Conservation (phyloP, 1,140 invertebrate species). For the Lasioglossum albipes region DNA sequence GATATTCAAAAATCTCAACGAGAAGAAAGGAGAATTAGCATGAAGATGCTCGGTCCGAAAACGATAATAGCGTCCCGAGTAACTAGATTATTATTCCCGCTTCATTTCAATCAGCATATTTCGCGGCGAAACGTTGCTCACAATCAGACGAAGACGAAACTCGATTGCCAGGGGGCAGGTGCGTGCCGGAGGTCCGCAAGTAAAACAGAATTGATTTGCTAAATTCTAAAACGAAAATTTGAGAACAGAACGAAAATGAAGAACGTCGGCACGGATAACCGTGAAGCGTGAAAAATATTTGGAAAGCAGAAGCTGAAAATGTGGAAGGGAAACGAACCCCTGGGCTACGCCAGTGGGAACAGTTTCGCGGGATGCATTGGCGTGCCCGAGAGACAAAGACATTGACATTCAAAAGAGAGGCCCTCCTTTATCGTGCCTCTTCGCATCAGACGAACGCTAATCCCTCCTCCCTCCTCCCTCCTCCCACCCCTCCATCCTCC, state of each 20-base stretch:
- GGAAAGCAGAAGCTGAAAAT: not conserved
- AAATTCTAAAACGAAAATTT: too few species aligned
- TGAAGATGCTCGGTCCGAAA: too few species aligned
- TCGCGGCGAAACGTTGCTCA: too few species aligned
- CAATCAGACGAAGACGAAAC: too few species aligned
- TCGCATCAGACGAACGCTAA: constrained; percentile 65
- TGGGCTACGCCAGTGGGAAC: constrained; percentile 27
- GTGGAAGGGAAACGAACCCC: constrained; percentile 5
- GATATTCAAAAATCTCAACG: too few species aligned
- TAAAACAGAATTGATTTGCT: not conserved
- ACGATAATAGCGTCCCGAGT: too few species aligned
- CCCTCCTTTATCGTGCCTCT: constrained; percentile 59
- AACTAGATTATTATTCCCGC: too few species aligned
- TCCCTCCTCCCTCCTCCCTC: constrained; percentile 55
- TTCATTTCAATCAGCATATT: too few species aligned
- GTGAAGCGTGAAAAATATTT: not conserved
- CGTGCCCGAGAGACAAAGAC: constrained; percentile 68
- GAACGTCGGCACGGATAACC: not conserved
- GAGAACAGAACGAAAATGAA: not conserved
- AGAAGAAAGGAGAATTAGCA: too few species aligned
- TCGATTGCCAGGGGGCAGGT: too few species aligned
- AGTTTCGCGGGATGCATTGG: constrained; percentile 44
- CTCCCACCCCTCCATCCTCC: too few species aligned
- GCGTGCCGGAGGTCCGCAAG: too few species aligned
- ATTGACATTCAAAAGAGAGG: constrained; percentile 77